Base-by-base conservation (phyloP, 2,113 vertebrate genomes). In the Neogale vison region DNA sequence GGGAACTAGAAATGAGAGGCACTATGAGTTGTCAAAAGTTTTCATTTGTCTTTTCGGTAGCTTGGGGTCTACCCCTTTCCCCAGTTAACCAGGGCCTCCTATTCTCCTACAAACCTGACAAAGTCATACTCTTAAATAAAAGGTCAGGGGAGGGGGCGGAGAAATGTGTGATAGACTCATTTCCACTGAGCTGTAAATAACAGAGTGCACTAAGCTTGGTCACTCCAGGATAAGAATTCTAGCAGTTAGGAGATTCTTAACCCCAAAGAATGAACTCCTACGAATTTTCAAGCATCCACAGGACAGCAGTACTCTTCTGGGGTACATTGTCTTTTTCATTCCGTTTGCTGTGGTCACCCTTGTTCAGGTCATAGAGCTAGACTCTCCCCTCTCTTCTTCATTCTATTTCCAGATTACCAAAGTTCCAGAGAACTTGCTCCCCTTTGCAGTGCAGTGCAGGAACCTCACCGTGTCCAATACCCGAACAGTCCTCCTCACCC, bases 401-500 rank as follows among this genome's bases (percentile, higher is more conserved):
- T 88, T 84, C 26, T 8, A 18, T 88, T 65, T 24, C 0, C 98
- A 99, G 99, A 99, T 99, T 95, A 99, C 99, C 65, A 99, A 99
- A 98, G 99, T 99, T 57, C 99, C 99, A 0, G 99, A 99, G 98
- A 99, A 99, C 94, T 98, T 99, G 55, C 98, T 99, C 79, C 99
- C 99, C 1, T 99, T 99, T 1, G 99, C 99, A 0, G 98, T 99
- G 72, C 99, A 99, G 96, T 99, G 99, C 97, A 99, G 99, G 93
- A 99, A 99, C 96, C 99, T 99, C 97, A 99, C 99, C 0, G 99
- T 99, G 90, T 99, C 99, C 0, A 99, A 99, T 96, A 98, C 99
- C 0, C 98, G 99, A 29, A 99, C 99, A 0, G 99, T 99, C 39
- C 99, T 99, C 17, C 99, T 99, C 83, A 99, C 99, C 1, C 99